Evolutionary conservation across 2,888 invertebrate species (phyloP), one percentile per base, ranked within the genome.

Genomic region (Gryllus longicercus): DNA sequence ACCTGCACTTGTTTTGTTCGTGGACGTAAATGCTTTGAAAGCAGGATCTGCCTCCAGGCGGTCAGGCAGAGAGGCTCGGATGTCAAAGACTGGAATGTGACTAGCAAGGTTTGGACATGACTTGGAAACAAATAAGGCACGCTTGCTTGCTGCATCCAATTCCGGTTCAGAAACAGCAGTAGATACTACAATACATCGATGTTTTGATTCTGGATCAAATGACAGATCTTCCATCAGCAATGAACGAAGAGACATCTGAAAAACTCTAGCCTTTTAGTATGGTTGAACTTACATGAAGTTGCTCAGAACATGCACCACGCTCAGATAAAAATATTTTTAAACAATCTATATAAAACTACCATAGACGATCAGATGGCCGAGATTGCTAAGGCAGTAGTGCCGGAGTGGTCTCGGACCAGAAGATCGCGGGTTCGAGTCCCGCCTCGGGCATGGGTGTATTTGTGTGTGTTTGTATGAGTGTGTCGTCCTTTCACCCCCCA

Each of bases 191-290:
- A 97, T 93, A 86, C 92, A 92, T 63, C 96, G 91, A 87, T 96
- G 94, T 84, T 92, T 92, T 0, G 95, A 94, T 76, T 93, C 93
- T 25, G 91, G 90, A 2, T 93, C 91, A 85, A 94, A 93, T 11
- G 95, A 90, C 5, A 97, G 89, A 88, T 98, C 97, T 86, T 97
- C 97, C 94, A 98, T 95, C 5, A 94, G 90, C 38, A 98, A 91
- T 0, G 97, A 95, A 83, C 95, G 92, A 11, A 98, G 88, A 0
- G 95, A 93, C 18, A 96, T 92, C 90, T 93, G 84, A 23, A 78
- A 63, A n/a, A 4, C 38, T 38, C 38, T 38, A 38, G 5, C 5
- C 8, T 38, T 38, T 38, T 8, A 38, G 38, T 38, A 38, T 38
- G 8, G 38, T 38, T 8, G 8, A 38, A 38, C 38, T 25, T 38